Conservation (phyloP, 2,797 vertebrate genomes). For the Ceryle rudis region DNA sequence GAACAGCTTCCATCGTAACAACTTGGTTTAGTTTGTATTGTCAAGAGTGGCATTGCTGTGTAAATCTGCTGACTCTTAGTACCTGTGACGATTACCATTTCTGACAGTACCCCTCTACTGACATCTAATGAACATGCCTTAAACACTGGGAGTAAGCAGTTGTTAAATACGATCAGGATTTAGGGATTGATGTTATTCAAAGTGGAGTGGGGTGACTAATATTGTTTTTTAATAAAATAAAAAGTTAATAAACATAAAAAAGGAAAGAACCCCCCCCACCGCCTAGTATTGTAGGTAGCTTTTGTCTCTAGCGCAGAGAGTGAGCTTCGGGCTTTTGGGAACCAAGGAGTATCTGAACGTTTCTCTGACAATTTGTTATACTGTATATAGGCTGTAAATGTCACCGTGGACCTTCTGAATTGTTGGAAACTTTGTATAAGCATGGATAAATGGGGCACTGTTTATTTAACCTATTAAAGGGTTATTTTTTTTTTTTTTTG, state of each 20-base stretch:
- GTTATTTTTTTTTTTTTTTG: slow-evolving; percentile 12
- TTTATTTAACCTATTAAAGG: slow-evolving; percentile 66
- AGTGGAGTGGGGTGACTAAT: not conserved
- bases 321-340: not conserved
- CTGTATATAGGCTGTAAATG: slow-evolving; percentile 33
- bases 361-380: slow-evolving; percentile 21
- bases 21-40: not conserved
- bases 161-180: not conserved
- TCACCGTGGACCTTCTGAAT: slow-evolving; percentile 8
- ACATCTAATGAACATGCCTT: slow-evolving; percentile 70
- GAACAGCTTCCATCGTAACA: slow-evolving; percentile 40
- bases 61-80: slow-evolving; percentile 22
- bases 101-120: slow-evolving; percentile 16
- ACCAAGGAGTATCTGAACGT: not conserved
- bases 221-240: not conserved
- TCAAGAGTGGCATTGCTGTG: not conserved
- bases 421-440: slow-evolving; percentile 40
- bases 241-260: not conserved
- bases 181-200: not conserved
- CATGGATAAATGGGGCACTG: slow-evolving; percentile 61
- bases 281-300: not conserved
- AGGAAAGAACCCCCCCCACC: not conserved
- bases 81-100: not conserved
- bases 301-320: not conserved
- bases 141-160: slow-evolving; percentile 17